Percentiles rank a stretch among this genome's conserved stretches.
Evolutionary conservation across 2,113 vertebrate species (phyloP).

Genomic region (Halcyon senegalensis): DNA sequence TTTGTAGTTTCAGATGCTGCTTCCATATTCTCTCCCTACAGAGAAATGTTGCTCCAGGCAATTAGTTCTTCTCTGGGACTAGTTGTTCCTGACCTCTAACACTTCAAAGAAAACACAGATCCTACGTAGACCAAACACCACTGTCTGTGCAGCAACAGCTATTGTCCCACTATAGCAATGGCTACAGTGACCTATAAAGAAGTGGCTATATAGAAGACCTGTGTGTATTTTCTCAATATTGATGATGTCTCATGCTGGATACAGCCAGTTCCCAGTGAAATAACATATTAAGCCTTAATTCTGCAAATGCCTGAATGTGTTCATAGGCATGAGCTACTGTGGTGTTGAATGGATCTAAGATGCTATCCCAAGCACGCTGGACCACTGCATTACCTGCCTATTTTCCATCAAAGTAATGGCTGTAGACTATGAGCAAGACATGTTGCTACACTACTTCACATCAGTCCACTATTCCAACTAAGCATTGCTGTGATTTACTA

Average conservation of each 20-base stretch:
- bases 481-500: not conserved
- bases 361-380: fast-evolving
- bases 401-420: not conserved
- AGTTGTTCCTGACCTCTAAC: not conserved
- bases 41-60: slow-evolving; percentile 3
- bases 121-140: not conserved
- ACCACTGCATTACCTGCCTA: not conserved
- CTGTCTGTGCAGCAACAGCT: not conserved
- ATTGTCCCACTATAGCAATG: not conserved
- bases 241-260: not conserved
- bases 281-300: not conserved
- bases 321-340: not conserved
- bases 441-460: not conserved
- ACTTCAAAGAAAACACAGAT: not conserved
- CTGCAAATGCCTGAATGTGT: not conserved
- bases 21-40: not conserved
- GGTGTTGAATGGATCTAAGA: not conserved
- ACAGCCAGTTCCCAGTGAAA: not conserved
- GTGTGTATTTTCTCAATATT: not conserved
- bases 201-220: not conserved
- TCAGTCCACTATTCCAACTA: not conserved
- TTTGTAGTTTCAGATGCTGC: slow-evolving; percentile 5
- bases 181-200: not conserved
- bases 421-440: not conserved
- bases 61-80: slow-evolving; percentile 1